Evolutionary conservation across 2,797 vertebrate genomes (phyloP), one percentile per base, ranked within the genome.

Genomic region (Gallinago stenura): DNA sequence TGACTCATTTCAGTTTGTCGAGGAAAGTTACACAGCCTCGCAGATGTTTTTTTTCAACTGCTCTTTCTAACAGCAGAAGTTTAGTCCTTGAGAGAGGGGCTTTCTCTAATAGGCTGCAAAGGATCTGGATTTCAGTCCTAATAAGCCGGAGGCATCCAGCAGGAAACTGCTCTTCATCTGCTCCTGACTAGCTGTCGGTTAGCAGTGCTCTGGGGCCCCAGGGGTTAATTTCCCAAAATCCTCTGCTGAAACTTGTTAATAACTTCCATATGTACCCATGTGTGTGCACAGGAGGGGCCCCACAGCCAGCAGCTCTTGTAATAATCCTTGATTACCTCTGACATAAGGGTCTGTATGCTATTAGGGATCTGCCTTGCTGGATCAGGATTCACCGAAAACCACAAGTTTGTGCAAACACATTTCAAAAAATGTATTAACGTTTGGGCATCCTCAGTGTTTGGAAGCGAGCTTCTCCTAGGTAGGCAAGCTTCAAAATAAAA

Each of bases 141-240:
- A 30, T 26, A 51, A 2, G 2, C 60, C 2, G 5, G 53, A 82
- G 62, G 89, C 91, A 90, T 91, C 75, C 81, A 87, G 69, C 50
- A 83, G 88, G 88, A 90, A 93, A 73, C 64, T 75, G 90, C 37
- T 89, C 58, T 91, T 92, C 58, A n/a, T 95, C 77, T 95, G 50
- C 57, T 78, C 87, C 58, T 7, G 4, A 4, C 51, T 71, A 58
- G 81, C 60, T 80, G 65, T 39, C 43, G 77, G 19, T 89, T 83
- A 70, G 57, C 26, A 2, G 35, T 85, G 81, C 60, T 83, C 73
- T 77, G 61, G 91, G 61, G 57, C 76, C 41, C 58, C 57, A 56
- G 73, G 75, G 81, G 93, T 96, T 97, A 97, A 96, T 89, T 93
- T 95, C 95, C 96, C 83, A 87, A 96, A 97, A 95, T 93, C 89